Percentiles rank a stretch among this genome's conserved stretches.
Conservation (phyloP, 1,140 invertebrate genomes). For the Drosophila nasuta region DNA sequence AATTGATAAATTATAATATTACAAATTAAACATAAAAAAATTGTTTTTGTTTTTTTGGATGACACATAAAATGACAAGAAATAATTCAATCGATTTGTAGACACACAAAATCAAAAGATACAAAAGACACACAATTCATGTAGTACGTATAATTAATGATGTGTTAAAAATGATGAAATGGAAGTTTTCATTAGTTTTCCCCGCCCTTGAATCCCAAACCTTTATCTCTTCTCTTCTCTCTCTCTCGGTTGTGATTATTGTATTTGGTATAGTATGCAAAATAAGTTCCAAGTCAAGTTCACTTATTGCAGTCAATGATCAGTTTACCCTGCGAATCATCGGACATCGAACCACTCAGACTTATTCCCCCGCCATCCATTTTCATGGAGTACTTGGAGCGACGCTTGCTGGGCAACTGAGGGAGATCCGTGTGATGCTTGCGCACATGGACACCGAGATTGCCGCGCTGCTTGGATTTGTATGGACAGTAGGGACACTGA, state of each 20-base stretch:
- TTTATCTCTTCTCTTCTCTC: not conserved
- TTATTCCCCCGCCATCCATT: conserved; percentile 35
- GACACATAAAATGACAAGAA: conserved; percentile 50
- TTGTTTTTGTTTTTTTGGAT: conserved; percentile 24
- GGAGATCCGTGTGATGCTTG: conserved; percentile 88
- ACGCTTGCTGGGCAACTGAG: conserved; percentile 82
- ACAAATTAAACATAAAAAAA: conserved; percentile 61
- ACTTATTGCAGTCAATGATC: conserved; percentile 77
- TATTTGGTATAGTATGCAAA: conserved; percentile 58
- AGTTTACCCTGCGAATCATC: conserved; percentile 80
- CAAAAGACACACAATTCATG: conserved; percentile 15
- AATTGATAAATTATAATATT: conserved; percentile 52
- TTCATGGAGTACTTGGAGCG: conserved; percentile 81
- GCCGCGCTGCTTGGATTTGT: conserved; percentile 91
- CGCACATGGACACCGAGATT: conserved; percentile 92
- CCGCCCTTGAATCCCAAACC: not conserved
- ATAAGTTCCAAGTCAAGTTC: conserved; percentile 33
- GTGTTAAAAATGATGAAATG: conserved; percentile 28
- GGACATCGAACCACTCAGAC: conserved; percentile 65
- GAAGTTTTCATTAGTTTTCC: conserved; percentile 18
- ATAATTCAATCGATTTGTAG: conserved; percentile 14
- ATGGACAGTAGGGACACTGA: conserved; percentile 92
- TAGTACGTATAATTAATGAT: not conserved
- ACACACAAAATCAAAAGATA: conserved; percentile 18
- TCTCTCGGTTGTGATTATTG: conserved; percentile 6